A percentile compares a stretch with the other conserved stretches of the same genome.
Evolutionary conservation across 2,888 invertebrate species (phyloP).

Genomic region (Chrysolina haemoptera): DNA sequence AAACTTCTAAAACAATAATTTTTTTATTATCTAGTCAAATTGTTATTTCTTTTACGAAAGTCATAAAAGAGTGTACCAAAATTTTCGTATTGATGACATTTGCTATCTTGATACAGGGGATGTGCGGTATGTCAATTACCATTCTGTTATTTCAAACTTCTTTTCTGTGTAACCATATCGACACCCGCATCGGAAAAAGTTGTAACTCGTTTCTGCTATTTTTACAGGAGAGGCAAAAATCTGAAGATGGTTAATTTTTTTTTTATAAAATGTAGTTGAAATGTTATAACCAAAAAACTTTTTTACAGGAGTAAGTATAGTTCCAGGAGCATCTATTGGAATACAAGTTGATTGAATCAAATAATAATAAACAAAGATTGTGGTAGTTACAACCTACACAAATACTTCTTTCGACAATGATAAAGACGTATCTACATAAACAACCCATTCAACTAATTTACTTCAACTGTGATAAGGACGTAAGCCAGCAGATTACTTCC

Average conservation of each 20-base stretch:
- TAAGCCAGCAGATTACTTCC: not conserved
- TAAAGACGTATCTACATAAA: not conserved
- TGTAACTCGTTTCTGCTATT: not conserved
- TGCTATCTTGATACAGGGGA: no score
- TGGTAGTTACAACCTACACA: constrained; percentile 4
- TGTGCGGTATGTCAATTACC: no score
- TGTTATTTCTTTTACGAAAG: no score
- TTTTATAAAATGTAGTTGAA: not conserved
- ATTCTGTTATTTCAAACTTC: no score
- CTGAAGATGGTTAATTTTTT: not conserved
- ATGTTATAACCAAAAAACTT: not conserved
- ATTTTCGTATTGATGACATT: no score
- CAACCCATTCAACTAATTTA: not conserved
- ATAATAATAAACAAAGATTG: not conserved
- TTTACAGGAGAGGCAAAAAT: constrained; percentile 2
- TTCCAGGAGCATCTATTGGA: not conserved
- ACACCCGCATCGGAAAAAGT: constrained; percentile 8
- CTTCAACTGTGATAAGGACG: constrained; percentile 10
- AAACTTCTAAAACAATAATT: no score
- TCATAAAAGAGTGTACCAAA: no score
- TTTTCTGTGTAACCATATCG: not conserved
- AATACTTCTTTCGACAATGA: not conserved
- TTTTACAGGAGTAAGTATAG: constrained; percentile 1
- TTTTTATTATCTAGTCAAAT: no score
- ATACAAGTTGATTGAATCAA: not conserved